Evolutionary conservation across 2,888 invertebrate species (phyloP).

Genomic region (Lampropteryx suffumata): DNA sequence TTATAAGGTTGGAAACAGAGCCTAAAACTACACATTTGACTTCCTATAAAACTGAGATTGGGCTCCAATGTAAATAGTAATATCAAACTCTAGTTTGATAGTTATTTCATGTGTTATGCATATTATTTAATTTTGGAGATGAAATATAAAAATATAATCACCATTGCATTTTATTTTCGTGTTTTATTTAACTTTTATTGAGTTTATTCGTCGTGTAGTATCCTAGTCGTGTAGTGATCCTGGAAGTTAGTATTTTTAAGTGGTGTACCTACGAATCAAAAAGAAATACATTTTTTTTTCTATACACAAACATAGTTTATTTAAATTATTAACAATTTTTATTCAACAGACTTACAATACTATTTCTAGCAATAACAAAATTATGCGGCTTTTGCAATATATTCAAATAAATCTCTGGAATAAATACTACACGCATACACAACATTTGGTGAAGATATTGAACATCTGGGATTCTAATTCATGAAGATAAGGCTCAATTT

Average conservation of each 20-base stretch:
- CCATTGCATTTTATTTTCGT: conserved; percentile 70
- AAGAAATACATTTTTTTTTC: no score
- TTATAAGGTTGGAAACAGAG: no score
- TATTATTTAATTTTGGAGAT: conserved; percentile 73
- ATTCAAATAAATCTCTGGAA: conserved; percentile 1
- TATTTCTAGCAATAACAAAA: conserved; percentile 11
- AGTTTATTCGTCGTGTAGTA: no score
- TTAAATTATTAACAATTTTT: conserved; percentile 31
- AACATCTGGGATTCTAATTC: no score
- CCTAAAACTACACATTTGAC: conserved; percentile 4
- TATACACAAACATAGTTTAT: conserved; percentile 14
- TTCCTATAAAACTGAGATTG: conserved; percentile 30
- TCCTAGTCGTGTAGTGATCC: no score
- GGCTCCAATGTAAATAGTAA: conserved; percentile 70
- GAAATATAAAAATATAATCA: conserved; percentile 70
- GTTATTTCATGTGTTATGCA: conserved; percentile 70
- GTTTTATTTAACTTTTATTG: conserved; percentile 44
- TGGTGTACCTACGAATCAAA: no score
- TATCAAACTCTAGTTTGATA: conserved; percentile 60
- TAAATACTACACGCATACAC: neutral
- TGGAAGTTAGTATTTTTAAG: no score
- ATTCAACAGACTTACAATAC: conserved; percentile 41
- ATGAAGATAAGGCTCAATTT: no score
- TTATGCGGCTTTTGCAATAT: conserved; percentile 9
- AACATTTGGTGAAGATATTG: no score